Conservation (phyloP, 2,888 invertebrate species). For the Fragum whitleyi region DNA sequence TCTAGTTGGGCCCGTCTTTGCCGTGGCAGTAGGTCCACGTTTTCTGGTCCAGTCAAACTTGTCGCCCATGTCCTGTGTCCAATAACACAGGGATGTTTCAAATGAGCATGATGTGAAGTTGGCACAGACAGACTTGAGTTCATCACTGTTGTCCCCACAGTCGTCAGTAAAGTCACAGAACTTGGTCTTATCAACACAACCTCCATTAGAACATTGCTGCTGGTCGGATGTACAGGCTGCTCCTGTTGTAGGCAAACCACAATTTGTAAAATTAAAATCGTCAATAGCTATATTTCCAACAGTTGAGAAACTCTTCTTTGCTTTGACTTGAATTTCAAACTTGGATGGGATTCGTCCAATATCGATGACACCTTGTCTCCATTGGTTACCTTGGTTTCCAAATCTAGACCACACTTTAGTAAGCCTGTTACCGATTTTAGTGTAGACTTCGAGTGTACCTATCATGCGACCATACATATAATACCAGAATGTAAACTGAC, state of each 20-base stretch:
- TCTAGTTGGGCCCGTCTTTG: conserved; percentile 73
- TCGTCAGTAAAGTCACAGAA: conserved; percentile 81
- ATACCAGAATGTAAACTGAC: conserved; percentile 87
- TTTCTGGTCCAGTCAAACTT: conserved; percentile 76
- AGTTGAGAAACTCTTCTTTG: conserved; percentile 70
- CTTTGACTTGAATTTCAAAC: conserved; percentile 74
- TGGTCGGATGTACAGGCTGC: conserved; percentile 68
- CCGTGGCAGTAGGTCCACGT: conserved; percentile 64
- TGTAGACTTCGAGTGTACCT: conserved; percentile 70
- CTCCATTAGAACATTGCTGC: conserved; percentile 67
- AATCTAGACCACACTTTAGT: conserved; percentile 63
- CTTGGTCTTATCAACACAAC: conserved; percentile 74
- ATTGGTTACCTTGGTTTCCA: conserved; percentile 68
- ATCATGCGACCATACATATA: conserved; percentile 79
- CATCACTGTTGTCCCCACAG: conserved; percentile 79
- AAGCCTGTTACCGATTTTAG: conserved; percentile 53
- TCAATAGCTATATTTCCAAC: conserved; percentile 78
- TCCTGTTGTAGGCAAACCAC: conserved; percentile 71
- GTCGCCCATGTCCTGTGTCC: conserved; percentile 77
- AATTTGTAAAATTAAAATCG: conserved; percentile 76
- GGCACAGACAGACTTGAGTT: conserved; percentile 50
- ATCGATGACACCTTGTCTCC: conserved; percentile 73
- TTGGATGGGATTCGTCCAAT: conserved; percentile 74
- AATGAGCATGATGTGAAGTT: conserved; percentile 72
- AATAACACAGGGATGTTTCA: conserved; percentile 78